Conservation (phyloP, 1,140 invertebrate genomes). For the Bicyclus anynana region DNA sequence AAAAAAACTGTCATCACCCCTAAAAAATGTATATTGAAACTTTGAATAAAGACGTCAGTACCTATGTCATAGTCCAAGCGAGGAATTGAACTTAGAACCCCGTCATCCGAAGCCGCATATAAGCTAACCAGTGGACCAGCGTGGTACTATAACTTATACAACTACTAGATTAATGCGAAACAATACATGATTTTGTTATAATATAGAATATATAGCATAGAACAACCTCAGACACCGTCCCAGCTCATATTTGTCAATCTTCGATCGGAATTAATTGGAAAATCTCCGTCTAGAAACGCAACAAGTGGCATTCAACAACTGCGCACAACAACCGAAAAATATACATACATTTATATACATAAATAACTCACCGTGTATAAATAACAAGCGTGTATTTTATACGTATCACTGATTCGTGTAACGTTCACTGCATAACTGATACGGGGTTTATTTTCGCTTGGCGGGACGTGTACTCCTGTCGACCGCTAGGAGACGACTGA, state of each 20-base stretch:
- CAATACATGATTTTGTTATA: too few relatives aligned
- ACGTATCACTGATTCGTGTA: conserved; percentile 29
- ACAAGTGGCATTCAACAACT: neutral
- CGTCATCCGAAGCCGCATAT: too few relatives aligned
- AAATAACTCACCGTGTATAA: conserved; percentile 20
- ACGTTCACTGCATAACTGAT: conserved; percentile 50
- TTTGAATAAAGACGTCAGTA: too few relatives aligned
- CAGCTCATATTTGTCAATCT: neutral
- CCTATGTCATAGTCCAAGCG: too few relatives aligned
- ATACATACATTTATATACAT: neutral
- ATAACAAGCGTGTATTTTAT: conserved; percentile 21
- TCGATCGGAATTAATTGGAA: neutral
- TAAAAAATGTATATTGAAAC: too few relatives aligned
- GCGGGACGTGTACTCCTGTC: conserved; percentile 30
- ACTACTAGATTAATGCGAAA: too few relatives aligned
- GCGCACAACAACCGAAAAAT: neutral
- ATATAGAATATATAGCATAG: too few relatives aligned
- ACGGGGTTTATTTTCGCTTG: conserved; percentile 25
- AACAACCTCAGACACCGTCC: neutral
- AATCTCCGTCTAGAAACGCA: neutral
- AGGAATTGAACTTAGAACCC: too few relatives aligned
- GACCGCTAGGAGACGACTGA: conserved; percentile 46
- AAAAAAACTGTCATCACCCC: too few relatives aligned
- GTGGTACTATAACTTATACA: too few relatives aligned
- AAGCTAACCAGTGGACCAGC: too few relatives aligned